Evolutionary conservation across 2,113 vertebrate genomes (phyloP).

Genomic region (Malaclemys terrapin): DNA sequence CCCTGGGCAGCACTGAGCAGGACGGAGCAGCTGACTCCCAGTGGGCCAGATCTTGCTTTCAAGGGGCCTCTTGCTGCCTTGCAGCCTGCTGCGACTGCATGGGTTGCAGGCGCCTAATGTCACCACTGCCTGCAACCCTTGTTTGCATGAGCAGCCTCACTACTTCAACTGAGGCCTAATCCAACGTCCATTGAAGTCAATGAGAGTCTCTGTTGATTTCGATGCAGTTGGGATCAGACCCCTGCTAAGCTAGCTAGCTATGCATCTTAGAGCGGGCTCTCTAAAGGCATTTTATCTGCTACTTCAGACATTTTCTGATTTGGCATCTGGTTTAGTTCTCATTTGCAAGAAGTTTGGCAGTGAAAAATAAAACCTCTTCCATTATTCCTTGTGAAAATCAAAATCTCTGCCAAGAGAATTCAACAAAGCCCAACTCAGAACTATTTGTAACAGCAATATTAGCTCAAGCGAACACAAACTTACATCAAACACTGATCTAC

Average conservation of each 20-base stretch:
- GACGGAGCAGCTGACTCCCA: neutral
- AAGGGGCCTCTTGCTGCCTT: neutral
- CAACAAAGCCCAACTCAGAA: neutral
- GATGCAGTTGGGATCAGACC: neutral
- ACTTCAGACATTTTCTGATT: neutral
- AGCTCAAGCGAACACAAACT: neutral
- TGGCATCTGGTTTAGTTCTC: neutral
- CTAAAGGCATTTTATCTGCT: neutral
- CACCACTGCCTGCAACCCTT: neutral
- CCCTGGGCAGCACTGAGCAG: neutral
- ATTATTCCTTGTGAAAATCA: conserved; percentile 2
- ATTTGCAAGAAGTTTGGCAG: neutral
- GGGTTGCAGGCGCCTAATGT: neutral
- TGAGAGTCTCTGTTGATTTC: neutral
- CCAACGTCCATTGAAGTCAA: neutral
- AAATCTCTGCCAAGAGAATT: neutral
- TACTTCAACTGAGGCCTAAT: neutral
- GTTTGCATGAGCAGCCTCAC: neutral
- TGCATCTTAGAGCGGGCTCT: neutral
- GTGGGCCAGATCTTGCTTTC: neutral
- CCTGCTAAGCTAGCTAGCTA: neutral
- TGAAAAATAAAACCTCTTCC: neutral
- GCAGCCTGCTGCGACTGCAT: neutral
- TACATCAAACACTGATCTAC: neutral
- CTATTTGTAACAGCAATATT: rapidly evolving